Base-by-base conservation (phyloP, 2,113 vertebrate species). In the Globicephala melas region DNA sequence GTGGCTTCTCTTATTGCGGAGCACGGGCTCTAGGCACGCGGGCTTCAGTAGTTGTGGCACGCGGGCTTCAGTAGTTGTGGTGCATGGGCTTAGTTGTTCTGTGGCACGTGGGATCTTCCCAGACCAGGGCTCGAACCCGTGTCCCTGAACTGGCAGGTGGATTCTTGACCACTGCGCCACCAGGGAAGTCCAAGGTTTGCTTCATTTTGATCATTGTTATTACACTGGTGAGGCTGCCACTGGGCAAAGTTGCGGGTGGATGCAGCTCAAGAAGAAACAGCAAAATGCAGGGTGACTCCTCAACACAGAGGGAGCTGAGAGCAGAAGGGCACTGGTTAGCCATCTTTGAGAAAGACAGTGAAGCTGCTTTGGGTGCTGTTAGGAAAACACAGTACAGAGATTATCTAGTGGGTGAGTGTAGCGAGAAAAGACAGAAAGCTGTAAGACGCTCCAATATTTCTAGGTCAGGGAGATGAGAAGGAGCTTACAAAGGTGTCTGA, bases 391-490 rank as follows among this genome's bases (percentile, higher is more conserved):
- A 74, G 8, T 1, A 8, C 50, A 3, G 65, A n/a, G 26, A 44
- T 60, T 44, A 74, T 15, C 28, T 25, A 62, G 53, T 28, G 5
- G 58, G 53, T 17, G 53, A 12, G 7, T 5, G 1, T 63, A 15
- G 18, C 47, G 50, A 73, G 31, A 62, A 83, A 36, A 83, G 31
- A 73, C 17, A 33, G 33, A 15, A 31, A 36, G 13, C 5, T 28
- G 0, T 11, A 11, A 63, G 55, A 63, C 3, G 33, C 14, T 50
- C 10, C 0, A 2, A 6, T 50, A 53, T 63, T 82, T 31, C 53
- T 31, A 53, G 41, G 67, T 15, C 17, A 60, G 80, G 33, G 73
- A 74, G 41, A 50, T 18, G 41, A 63, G 33, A 84, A 53, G 13
- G 15, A 41, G 13, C 25, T 18, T 6, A 2, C 33, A 28, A 38